Evolutionary conservation across 2,888 invertebrate genomes (phyloP).

Genomic region (Proisotoma minuta): DNA sequence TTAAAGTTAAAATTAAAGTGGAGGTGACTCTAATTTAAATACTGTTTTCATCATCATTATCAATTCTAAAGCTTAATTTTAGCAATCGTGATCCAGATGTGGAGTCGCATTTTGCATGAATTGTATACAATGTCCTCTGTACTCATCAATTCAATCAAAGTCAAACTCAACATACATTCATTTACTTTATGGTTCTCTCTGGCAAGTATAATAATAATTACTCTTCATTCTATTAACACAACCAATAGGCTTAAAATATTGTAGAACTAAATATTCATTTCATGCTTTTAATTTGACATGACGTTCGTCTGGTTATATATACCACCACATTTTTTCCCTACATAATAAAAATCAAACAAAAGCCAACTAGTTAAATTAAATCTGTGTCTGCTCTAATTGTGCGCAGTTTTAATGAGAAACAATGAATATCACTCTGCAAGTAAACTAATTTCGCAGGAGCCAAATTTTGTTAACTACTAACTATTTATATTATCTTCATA

Average conservation of each 20-base stretch:
- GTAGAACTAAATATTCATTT: not conserved
- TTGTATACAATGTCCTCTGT: conserved; percentile 1
- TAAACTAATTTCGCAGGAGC: no score
- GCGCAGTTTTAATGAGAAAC: not conserved
- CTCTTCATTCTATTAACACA: conserved; percentile 20
- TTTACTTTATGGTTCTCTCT: conserved; percentile 11
- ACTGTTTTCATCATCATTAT: conserved; percentile 35
- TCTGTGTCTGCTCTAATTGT: not conserved
- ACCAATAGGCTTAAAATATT: not conserved
- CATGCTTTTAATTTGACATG: conserved; percentile 2
- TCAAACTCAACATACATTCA: conserved; percentile 8
- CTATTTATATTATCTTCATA: no score
- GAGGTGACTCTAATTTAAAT: conserved; percentile 21
- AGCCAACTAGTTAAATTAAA: not conserved
- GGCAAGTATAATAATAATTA: conserved; percentile 25
- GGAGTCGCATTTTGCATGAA: conserved; percentile 29
- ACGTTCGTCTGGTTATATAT: not conserved
- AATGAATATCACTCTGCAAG: not conserved
- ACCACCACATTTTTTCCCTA: not conserved
- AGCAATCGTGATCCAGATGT: conserved; percentile 25
- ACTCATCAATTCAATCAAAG: conserved; percentile 4
- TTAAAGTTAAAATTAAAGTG: no score
- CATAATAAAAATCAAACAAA: not conserved
- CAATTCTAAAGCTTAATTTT: not conserved
- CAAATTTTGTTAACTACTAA: no score